Base-by-base conservation (phyloP, 2,113 vertebrate species). In the Lepisosteus osseus region DNA sequence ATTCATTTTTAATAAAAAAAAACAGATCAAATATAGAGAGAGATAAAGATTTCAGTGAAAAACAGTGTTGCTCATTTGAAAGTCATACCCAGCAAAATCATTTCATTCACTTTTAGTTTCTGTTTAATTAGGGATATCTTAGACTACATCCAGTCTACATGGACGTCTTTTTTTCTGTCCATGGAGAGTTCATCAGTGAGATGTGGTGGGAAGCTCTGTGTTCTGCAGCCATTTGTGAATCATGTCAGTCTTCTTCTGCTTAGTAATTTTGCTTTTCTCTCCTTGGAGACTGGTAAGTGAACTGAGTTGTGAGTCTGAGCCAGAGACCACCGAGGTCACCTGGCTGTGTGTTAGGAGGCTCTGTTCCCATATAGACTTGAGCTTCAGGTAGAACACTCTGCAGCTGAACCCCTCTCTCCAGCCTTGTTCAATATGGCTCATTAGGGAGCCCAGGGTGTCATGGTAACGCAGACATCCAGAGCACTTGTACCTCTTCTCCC, bases 331-430 rank as follows among this genome's bases (percentile, higher is more conserved):
- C 61, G 13, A 12, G 54, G 17, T 29, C 29, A 29, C 44, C 8
- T 57, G 62, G 6, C 45, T 7, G 3, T 5, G 7, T 15, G n/a
- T 45, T 8, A 41, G 14, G 64, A 29, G 3, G 56, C 45, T 42
- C 8, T 45, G 45, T 57, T 76, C 70, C 11, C 69, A 44, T 44
- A 74, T 77, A 65, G 11, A 54, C 69, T 68, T 79, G 54, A 78
- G 72, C 57, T 74, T 74, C 12, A 13, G 13, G 74, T 70, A 77
- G 67, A 81, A 79, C 3, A 66, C 69, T 65, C 13, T 61, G 68
- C 71, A 82, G 72, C 74, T 78, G 78, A 77, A 77, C 44, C 75
- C 69, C 4, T 77, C 69, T 45, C n/a, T 70, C 74, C 76, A 76
- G 65, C 74, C 76, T 17, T 68, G 62, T 54, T 67, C 8, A 8